Conservation (phyloP, 2,888 invertebrate species). For the Tribolium freemani region DNA sequence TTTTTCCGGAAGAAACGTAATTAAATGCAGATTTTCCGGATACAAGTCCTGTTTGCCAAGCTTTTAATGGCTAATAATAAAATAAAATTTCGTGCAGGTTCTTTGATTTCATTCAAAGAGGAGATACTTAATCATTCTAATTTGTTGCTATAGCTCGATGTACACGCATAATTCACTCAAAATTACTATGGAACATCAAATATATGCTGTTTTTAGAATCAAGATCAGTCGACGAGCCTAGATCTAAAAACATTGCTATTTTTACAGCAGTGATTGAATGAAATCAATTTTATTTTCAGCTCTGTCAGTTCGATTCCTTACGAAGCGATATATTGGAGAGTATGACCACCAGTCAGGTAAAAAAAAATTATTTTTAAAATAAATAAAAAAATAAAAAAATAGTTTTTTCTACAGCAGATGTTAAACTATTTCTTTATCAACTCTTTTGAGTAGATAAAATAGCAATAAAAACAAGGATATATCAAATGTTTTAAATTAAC, state of each 20-base stretch:
- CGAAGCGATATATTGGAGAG: constrained; percentile 94
- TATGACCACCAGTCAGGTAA: constrained; percentile 95
- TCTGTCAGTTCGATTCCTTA: constrained; percentile 85
- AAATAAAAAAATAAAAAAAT: no score
- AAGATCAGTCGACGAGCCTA: neutral
- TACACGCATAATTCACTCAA: neutral
- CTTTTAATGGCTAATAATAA: no score
- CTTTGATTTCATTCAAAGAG: neutral
- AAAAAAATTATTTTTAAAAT: no score
- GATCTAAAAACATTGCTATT: neutral
- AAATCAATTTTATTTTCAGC: constrained; percentile 58
- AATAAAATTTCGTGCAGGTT: no score
- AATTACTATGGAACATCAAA: neutral
- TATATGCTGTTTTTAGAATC: neutral
- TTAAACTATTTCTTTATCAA: no score
- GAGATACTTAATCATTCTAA: neutral
- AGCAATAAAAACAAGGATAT: no score
- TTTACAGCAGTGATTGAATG: neutral
- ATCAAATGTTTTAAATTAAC: no score
- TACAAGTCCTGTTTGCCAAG: no score
- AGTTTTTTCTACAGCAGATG: no score
- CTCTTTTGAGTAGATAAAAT: no score
- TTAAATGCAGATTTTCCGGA: no score
- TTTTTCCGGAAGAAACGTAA: no score
- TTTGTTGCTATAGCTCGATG: neutral